Evolutionary conservation across 1,140 invertebrate species (phyloP).

Genomic region (Conopomorpha cramerella): DNA sequence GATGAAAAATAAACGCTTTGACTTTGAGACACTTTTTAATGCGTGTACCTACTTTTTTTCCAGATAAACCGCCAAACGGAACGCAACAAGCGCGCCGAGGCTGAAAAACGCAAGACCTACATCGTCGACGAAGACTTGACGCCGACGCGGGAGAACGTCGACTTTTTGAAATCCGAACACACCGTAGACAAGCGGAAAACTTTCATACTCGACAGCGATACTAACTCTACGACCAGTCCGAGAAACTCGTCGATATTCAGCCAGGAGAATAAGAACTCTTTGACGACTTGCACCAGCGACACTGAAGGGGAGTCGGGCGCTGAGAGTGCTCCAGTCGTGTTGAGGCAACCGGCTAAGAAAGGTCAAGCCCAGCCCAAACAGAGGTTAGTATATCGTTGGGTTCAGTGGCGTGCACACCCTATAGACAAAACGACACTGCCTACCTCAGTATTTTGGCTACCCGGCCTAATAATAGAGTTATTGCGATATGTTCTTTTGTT

Average conservation of each 20-base stretch:
- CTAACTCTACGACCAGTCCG: constrained; percentile 49
- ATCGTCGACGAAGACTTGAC: constrained; percentile 38
- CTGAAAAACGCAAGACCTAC: constrained; percentile 36
- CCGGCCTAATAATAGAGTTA: no score
- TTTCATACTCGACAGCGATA: constrained; percentile 50
- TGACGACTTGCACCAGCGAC: constrained; percentile 33
- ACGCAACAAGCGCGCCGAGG: constrained; percentile 21
- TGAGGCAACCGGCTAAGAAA: constrained; percentile 21
- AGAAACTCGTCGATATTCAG: constrained; percentile 46
- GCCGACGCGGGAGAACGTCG: constrained; percentile 37
- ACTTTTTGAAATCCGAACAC: constrained; percentile 24
- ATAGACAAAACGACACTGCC: no score
- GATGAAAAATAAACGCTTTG: no score
- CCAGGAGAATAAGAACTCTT: constrained; percentile 38
- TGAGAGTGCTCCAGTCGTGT: constrained; percentile 39
- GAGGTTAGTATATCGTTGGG: constrained; percentile 32
- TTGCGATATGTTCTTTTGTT: neutral
- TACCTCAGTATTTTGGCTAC: no score
- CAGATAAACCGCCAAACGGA: constrained; percentile 33
- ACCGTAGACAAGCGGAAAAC: constrained; percentile 40
- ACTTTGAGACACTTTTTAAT: no score
- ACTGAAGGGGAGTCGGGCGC: constrained; percentile 47
- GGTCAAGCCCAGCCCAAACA: constrained; percentile 23
- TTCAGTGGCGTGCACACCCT: no score
- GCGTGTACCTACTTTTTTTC: neutral